These are phyloP conservation scores for Melieria crassipennis DNA, from an alignment of 2,888 invertebrate genomes.

Conservation along the genomic window DNA sequence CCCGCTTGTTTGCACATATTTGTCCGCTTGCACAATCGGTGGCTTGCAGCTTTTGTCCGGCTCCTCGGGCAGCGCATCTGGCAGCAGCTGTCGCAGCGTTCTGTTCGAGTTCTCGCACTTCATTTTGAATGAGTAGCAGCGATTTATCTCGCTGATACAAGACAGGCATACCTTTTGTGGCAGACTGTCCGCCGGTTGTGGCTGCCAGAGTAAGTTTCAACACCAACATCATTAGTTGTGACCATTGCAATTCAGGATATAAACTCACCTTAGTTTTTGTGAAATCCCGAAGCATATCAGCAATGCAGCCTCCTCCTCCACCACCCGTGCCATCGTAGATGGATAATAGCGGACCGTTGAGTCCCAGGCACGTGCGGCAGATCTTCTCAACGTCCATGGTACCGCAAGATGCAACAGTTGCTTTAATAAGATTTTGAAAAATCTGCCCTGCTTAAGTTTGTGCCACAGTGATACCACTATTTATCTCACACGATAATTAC, in stretches of 20 bases:
- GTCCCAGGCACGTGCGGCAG: slow-evolving; percentile 61
- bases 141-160: slow-evolving; percentile 64
- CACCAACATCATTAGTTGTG: not conserved
- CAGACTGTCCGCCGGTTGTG: slow-evolving; percentile 58
- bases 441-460: too few relatives aligned
- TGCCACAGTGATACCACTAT: too few relatives aligned
- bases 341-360: slow-evolving; percentile 57
- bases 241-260: not conserved
- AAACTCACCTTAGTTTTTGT: slow-evolving; percentile 51
- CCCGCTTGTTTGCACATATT: slow-evolving; percentile 12
- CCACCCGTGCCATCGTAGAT: slow-evolving; percentile 56
- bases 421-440: too few relatives aligned
- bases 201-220: slow-evolving; percentile 32
- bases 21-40: slow-evolving; percentile 29
- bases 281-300: slow-evolving; percentile 58
- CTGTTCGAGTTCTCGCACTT: slow-evolving; percentile 63
- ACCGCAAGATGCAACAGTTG: not conserved
- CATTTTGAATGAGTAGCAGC: slow-evolving; percentile 63
- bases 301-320: slow-evolving; percentile 50
- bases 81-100: slow-evolving; percentile 59
- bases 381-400: slow-evolving; percentile 59
- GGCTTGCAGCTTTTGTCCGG: slow-evolving; percentile 44
- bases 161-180: slow-evolving; percentile 62
- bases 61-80: slow-evolving; percentile 50
- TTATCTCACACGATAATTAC: too few relatives aligned